Evolutionary conservation across 2,888 invertebrate genomes (phyloP), one percentile per base, ranked within the genome.

Genomic region (Drosophila maculinotata): DNA sequence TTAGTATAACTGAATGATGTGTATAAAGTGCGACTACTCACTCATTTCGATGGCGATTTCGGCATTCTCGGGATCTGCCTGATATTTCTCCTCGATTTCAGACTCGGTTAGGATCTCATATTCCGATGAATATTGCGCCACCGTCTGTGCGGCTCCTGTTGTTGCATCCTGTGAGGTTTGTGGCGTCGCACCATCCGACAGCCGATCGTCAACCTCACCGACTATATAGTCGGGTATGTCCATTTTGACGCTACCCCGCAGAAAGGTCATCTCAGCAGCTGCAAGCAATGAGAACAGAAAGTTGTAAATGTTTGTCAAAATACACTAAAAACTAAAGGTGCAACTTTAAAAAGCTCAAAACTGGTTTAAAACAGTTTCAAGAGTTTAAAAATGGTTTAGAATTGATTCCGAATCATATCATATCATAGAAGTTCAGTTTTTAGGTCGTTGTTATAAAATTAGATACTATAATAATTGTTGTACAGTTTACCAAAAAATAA

Each of bases 211-310:
- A 2, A 92, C 90, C 72, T 93, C 93, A 30, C 84, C 84, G 3
- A 90, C 90, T 70, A 93, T 90, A 74, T 93, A 93, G 74, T 93
- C 93, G 15, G 93, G 93, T 90, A 93, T 93, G 81, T 93, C 93
- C 88, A 93, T 88, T 88, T 93, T 93, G 14, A 93, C 91, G 59
- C 92, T 91, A 66, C 93, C 91, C 23, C 91, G 90, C 49, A 91
- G 76, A 63, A 90, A 91, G n/a, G 90, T 89, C 87, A 91, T 88
- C 90, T 91, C 91, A 31, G 93, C 90, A 54, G 91, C 91, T 91
- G 41, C 4, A 69, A 69, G 30, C n/a, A n/a, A n/a, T 36, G 8
- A 10, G 3, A n/a, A 35, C 12, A 17, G 1, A 20, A 20, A n/a
- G n/a, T n/a, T n/a, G n/a, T n/a, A n/a, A n/a, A n/a, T n/a, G n/a